Base-by-base conservation (phyloP, 2,888 invertebrate genomes). In the Drosophila meridionalis region DNA sequence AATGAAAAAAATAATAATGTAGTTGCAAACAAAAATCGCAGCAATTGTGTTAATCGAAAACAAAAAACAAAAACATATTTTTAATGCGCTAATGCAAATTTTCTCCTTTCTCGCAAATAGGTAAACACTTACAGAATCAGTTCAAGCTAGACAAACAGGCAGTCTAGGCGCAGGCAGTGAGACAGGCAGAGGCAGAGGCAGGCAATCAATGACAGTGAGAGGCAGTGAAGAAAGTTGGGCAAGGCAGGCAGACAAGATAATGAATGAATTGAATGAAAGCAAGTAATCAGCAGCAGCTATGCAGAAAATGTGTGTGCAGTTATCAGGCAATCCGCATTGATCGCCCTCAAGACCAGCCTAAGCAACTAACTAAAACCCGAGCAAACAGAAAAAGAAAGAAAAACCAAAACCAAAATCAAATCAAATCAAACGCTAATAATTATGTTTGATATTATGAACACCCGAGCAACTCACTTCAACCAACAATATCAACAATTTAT, bases 31-130 rank as follows among this genome's bases (percentile, higher is more conserved):
- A 43, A 69, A 28, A 53, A 60, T 40, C 60, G 55, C 65, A 61
- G 38, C 69, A 69, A 72, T 56, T 78, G 73, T 61, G 56, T 58
- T 42, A 59, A 69, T 12, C 58, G 42, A 48, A 42, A 67, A 20
- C 20, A 20, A 47, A 48, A 42, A 67, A 60, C 65, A 47, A 48
- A 42, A 67, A 60, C 65, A 32, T 50, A 66, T 69, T 50, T 71
- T 74, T 72, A 70, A 76, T 78, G 70, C 52, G 80, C 87, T 90
- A 90, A 90, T 89, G 55, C 57, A 87, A 80, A 83, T 92, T 91
- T 91, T 91, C 81, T 90, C 89, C 85, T 90, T 87, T 91, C 82
- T 88, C 83, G 91, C 86, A 90, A 92, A 88, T 92, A 92, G 91
- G 91, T 92, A 89, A 87, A 87, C 89, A 89, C 90, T 90, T 85